Conservation (phyloP, 35 echinoderm and acorn worm genomes). For the Apostichopus californicus region DNA sequence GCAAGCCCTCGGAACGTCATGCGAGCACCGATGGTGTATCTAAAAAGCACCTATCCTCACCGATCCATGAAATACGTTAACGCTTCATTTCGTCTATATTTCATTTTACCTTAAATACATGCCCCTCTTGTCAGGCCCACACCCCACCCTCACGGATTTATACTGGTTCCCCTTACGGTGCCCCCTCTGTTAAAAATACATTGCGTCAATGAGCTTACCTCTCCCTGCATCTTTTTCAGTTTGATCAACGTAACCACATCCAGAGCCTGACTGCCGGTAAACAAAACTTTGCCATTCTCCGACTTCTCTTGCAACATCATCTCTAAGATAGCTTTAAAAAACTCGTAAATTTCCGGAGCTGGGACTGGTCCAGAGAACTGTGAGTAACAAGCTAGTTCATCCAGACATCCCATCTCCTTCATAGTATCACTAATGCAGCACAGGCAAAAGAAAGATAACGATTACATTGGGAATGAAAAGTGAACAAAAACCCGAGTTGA, state of each 20-base stretch:
- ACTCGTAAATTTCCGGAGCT: conserved; percentile 52
- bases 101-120: too few relatives aligned
- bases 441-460: not conserved
- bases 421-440: conserved; percentile 44
- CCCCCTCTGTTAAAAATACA: too few relatives aligned
- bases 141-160: too few relatives aligned
- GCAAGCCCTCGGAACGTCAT: too few relatives aligned
- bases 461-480: too few relatives aligned
- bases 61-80: too few relatives aligned
- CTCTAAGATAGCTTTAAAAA: conserved; percentile 65
- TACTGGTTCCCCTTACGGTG: too few relatives aligned
- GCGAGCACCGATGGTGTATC: too few relatives aligned
- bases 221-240: conserved; percentile 36
- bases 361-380: conserved; percentile 60
- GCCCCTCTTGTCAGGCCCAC: too few relatives aligned
- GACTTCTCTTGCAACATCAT: conserved; percentile 67
- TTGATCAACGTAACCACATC: conserved; percentile 53
- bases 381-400: conserved; percentile 69
- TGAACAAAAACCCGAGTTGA: too few relatives aligned
- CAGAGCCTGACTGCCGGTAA: conserved; percentile 49
- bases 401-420: conserved; percentile 34
- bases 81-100: too few relatives aligned
- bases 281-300: conserved; percentile 69
- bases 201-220: conserved; percentile 14
- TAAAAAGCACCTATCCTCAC: too few relatives aligned